Base-by-base conservation (phyloP, 2,888 invertebrate species). In the Eristalis arbustorum region DNA sequence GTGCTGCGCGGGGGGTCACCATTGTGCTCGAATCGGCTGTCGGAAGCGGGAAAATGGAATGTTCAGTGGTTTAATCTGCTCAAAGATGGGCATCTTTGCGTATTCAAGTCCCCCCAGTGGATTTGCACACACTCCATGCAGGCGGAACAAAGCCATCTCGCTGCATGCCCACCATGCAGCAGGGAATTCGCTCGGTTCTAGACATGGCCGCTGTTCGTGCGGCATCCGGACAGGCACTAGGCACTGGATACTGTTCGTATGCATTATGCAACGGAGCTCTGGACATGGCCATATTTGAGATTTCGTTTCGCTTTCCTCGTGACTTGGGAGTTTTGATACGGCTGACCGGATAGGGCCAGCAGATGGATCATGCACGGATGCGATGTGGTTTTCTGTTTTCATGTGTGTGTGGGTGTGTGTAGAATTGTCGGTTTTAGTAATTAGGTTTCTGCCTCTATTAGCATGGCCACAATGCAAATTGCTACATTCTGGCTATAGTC, bases 391-490 rank as follows among this genome's bases (percentile, higher is more conserved):
- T 8, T 18, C 31, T 31, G 31, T 5, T 8, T 31, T 18, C 18
- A 18, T 49, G 18, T 8, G n/a, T 18, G n/a, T 49, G 42, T 42
- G 18, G 4, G 49, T 49, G 49, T 18, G 49, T 74, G 59, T 67
- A n/a, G 59, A 25, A 14, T 59, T 63, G 69, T 82, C 69, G 69
- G 85, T 75, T 85, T 87, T 75, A 74, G 67, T 87, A 82, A 87
- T 87, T 87, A 87, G 85, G 83, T 87, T 87, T 85, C 61, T 81
- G 85, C 82, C 72, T 83, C 78, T 74, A 74, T 83, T 78, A 87
- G 83, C 82, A 82, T 87, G 57, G 71, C 74, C 85, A 74, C 82
- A 78, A 87, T 78, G 82, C 85, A 87, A 87, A 87, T 87, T 87
- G 85, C 85, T 82, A 74, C 77, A 87, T 87, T 87, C 83, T 63